phyloP scores from a whole-genome alignment of 2,113 vertebrate species.

The Elephas maximus region DNA sequence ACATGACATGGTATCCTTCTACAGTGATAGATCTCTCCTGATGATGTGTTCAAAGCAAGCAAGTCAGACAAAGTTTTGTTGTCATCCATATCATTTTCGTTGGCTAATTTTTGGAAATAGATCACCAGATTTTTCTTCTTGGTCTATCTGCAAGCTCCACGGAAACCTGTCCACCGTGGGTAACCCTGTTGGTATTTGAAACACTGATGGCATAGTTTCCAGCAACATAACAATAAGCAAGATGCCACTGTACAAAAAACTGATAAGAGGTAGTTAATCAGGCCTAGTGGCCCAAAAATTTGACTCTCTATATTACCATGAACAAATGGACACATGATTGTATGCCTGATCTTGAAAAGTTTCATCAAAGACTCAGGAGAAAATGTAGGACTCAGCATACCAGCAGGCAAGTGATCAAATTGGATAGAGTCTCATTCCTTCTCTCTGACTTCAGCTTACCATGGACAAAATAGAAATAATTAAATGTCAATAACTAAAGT shows the following conservation, averaged over 20 bases:
- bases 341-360: background rate
- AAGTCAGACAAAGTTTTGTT: background rate
- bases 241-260: background rate
- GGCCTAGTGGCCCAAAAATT: background rate
- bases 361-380: conserved; percentile 37
- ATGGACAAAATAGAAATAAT: conserved; percentile 77
- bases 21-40: too few relatives aligned
- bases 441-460: conserved; percentile 36
- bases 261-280: background rate
- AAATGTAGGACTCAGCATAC: background rate
- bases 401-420: conserved; percentile 22
- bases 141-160: background rate
- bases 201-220: background rate
- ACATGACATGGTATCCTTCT: background rate
- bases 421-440: background rate
- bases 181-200: background rate
- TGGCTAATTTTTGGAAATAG: background rate
- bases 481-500: conserved; percentile 77
- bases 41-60: background rate
- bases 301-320: background rate
- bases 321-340: background rate
- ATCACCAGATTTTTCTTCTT: background rate
- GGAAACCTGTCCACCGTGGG: background rate
- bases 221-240: background rate
- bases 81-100: background rate